phyloP scores from a whole-genome alignment of 2,113 vertebrate species.

The Hirundichthys speculiger region DNA sequence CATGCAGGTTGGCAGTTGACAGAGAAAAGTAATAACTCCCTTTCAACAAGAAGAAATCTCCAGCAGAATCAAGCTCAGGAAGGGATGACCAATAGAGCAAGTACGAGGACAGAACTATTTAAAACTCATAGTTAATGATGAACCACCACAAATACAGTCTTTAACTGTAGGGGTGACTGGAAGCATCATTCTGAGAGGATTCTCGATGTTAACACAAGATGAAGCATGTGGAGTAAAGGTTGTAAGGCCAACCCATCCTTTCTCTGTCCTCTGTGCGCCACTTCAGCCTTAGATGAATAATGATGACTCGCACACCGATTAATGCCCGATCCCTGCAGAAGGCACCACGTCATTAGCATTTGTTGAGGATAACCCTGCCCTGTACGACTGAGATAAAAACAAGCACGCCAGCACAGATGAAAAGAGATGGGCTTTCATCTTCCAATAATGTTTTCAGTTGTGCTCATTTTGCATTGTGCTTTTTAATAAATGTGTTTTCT shows the following conservation, averaged over 20 bases:
- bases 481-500: constrained; percentile 48
- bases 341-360: constrained; percentile 59
- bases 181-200: constrained; percentile 19
- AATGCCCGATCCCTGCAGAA: constrained; percentile 59
- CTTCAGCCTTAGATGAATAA: constrained; percentile 37
- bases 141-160: too few relatives aligned
- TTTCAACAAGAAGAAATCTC: too few relatives aligned
- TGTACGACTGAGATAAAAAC: constrained; percentile 18
- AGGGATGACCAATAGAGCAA: too few relatives aligned
- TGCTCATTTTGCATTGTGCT: constrained; percentile 45
- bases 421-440: constrained; percentile 63
- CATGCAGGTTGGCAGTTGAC: too few relatives aligned
- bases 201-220: constrained; percentile 21
- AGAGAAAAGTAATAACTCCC: too few relatives aligned
- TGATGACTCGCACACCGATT: constrained; percentile 45
- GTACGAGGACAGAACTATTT: too few relatives aligned
- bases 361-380: constrained; percentile 25
- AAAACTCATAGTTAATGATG: too few relatives aligned
- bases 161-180: constrained; percentile 21
- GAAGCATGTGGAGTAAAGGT: constrained; percentile 17
- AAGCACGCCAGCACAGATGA: constrained; percentile 39
- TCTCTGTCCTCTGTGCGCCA: constrained; percentile 19
- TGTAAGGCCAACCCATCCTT: constrained; percentile 15
- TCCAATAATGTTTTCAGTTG: constrained; percentile 42
- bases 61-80: too few relatives aligned